Evolutionary conservation across 2,888 invertebrate species (phyloP).

Genomic region (Apotomis capreana): DNA sequence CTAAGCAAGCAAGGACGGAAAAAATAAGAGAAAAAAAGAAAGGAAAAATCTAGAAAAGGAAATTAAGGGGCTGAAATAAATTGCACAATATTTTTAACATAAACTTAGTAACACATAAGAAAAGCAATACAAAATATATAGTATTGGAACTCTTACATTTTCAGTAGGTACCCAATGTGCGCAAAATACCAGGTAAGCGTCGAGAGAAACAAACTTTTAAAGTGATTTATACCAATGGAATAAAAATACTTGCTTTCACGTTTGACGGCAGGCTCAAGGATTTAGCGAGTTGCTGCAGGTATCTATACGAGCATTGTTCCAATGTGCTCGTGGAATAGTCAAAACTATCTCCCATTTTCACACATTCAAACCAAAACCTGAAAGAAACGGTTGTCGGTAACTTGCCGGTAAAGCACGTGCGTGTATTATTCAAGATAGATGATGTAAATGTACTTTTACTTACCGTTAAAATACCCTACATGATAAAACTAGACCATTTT

Average conservation of each 20-base stretch:
- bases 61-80: too few species aligned
- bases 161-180: not conserved
- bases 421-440: constrained; percentile 24
- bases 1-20: too few species aligned
- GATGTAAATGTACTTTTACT: constrained; percentile 8
- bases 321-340: constrained; percentile 51
- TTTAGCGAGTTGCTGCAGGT: constrained; percentile 69
- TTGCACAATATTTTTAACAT: too few species aligned
- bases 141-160: too few species aligned
- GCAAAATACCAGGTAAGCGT: not conserved
- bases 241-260: constrained; percentile 61
- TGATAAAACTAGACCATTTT: constrained; percentile 13
- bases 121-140: too few species aligned
- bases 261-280: constrained; percentile 67
- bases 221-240: not conserved
- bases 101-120: too few species aligned
- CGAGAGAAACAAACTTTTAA: not conserved
- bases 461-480: constrained; percentile 34
- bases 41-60: too few species aligned
- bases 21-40: too few species aligned
- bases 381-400: constrained; percentile 3
- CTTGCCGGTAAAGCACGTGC: constrained; percentile 45
- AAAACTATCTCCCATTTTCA: constrained; percentile 47
- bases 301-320: constrained; percentile 60
- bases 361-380: not conserved